Conservation (phyloP, 2,797 vertebrate genomes). For the Enteromius viviparus region DNA sequence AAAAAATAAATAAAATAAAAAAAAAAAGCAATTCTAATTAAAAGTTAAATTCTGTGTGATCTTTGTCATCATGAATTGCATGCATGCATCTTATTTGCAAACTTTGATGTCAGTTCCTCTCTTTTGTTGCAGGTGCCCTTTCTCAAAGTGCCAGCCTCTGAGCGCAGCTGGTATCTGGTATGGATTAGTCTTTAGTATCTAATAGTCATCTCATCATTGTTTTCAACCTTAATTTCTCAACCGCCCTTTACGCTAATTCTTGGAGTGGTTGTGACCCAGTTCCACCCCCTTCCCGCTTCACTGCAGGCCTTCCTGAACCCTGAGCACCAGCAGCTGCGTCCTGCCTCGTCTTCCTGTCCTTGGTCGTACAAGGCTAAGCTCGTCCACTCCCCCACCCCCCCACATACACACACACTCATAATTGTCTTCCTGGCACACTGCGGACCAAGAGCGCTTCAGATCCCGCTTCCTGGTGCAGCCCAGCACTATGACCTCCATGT, state of each 20-base stretch:
- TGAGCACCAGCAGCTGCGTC: slow-evolving; percentile 84
- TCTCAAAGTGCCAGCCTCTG: not conserved
- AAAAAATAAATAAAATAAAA: not conserved
- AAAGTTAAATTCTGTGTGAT: not conserved
- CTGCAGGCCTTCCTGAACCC: slow-evolving; percentile 81
- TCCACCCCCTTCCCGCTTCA: slow-evolving; percentile 59
- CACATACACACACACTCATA: slow-evolving; percentile 35
- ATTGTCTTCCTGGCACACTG: slow-evolving; percentile 54
- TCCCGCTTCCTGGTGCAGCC: slow-evolving; percentile 52
- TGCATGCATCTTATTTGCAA: slow-evolving; percentile 1
- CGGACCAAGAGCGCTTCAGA: slow-evolving; percentile 37
- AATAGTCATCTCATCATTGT: slow-evolving; percentile 26
- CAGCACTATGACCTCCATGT: slow-evolving; percentile 93
- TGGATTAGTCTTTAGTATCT: slow-evolving; percentile 54
- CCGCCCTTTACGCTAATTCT: slow-evolving; percentile 54
- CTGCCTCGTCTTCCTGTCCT: slow-evolving; percentile 84
- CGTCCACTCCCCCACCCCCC: slow-evolving; percentile 64
- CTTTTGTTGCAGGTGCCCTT: slow-evolving; percentile 53
- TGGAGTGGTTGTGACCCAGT: slow-evolving; percentile 71
- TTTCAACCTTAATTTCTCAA: slow-evolving; percentile 52
- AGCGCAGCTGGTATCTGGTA: slow-evolving; percentile 27
- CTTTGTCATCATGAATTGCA: not conserved
- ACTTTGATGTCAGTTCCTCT: slow-evolving; percentile 22
- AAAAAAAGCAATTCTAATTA: not conserved
- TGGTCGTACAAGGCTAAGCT: slow-evolving; percentile 77